Conservation (phyloP, 2,797 vertebrate species). For the Fistularia tabacaria region DNA sequence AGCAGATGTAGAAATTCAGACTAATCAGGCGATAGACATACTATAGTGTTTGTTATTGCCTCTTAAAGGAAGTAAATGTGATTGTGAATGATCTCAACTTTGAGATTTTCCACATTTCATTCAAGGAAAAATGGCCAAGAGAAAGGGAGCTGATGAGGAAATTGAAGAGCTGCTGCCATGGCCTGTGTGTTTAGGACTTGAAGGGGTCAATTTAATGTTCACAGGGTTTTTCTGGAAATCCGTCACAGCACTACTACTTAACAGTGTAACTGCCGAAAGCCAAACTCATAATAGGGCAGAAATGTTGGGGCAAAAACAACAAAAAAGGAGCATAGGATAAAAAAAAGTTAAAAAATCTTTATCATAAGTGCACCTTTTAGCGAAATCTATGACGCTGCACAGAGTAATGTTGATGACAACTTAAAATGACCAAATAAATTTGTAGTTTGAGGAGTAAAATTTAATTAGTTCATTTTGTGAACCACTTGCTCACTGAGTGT, state of each 20-base stretch:
- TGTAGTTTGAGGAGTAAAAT: constrained; percentile 21
- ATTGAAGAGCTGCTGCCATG: constrained; percentile 76
- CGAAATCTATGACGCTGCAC: background rate
- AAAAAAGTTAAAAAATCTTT: too few species aligned
- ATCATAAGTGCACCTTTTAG: too few species aligned
- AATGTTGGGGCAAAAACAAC: too few species aligned
- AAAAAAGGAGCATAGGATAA: too few species aligned
- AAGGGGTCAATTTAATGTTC: constrained; percentile 74
- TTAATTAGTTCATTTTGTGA: constrained; percentile 77
- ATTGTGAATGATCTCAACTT: constrained; percentile 21
- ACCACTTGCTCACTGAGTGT: constrained; percentile 95
- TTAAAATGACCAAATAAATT: constrained; percentile 3
- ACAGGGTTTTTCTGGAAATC: constrained; percentile 76
- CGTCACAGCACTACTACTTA: constrained; percentile 79
- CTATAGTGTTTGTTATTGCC: too few species aligned
- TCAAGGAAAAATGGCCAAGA: constrained; percentile 40
- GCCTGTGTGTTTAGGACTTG: constrained; percentile 74
- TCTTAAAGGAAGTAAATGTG: constrained; percentile 7
- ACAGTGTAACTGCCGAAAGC: constrained; percentile 83
- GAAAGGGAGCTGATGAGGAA: constrained; percentile 33
- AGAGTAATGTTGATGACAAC: constrained; percentile 16
- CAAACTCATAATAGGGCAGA: constrained; percentile 4
- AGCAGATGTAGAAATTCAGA: constrained; percentile 73
- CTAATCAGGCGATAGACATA: constrained; percentile 40
- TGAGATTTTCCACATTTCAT: constrained; percentile 65